Base-by-base conservation (phyloP, 2,888 invertebrate species). In the Drosophila subsilvestris region DNA sequence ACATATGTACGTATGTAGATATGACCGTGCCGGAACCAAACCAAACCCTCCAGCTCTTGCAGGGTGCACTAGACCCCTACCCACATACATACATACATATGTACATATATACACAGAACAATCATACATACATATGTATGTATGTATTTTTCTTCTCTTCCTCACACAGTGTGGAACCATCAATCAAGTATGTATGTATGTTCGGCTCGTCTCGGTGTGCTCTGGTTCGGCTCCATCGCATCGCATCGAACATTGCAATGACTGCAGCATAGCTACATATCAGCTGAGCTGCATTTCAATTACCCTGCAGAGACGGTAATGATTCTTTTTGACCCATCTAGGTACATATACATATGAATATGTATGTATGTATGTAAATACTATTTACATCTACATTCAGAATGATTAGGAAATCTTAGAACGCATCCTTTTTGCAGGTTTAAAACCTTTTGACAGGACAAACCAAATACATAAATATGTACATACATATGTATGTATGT, bases 171-270 rank as follows among this genome's bases (percentile, higher is more conserved):
- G 32, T 12, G 5, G 45, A 47, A 47, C 54, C 66, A 65, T 65
- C 65, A 65, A 65, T 65, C 67, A 66, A 66, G 60, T 45, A 45
- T 44, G 29, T 54, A 66, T 67, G 60, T 45, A 45, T 44, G 29
- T 54, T 29, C 37, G 37, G n/a, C 0, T 62, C 62, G 42, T 37
- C 20, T 48, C 25, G 42, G 12, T 43, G 14, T 37, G 14, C 37
- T 37, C 37, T 37, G 37, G 37, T 14, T 37, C 37, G 37, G 14
- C 14, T 37, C 32, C 14, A 37, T 20, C 29, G 43, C 10, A 44
- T 44, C 45, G 32, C 22, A 8, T 57, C 32, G 54, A 0, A 42
- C 22, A 54, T 66, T 27, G 42, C 17, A 27, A 9, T 25, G 27
- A 65, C 18, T 47, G 47, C 66, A 51, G 49, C 50, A 45, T 17